Conservation (phyloP, 2,888 invertebrate genomes). For the Drepanosiphum platanoidis region DNA sequence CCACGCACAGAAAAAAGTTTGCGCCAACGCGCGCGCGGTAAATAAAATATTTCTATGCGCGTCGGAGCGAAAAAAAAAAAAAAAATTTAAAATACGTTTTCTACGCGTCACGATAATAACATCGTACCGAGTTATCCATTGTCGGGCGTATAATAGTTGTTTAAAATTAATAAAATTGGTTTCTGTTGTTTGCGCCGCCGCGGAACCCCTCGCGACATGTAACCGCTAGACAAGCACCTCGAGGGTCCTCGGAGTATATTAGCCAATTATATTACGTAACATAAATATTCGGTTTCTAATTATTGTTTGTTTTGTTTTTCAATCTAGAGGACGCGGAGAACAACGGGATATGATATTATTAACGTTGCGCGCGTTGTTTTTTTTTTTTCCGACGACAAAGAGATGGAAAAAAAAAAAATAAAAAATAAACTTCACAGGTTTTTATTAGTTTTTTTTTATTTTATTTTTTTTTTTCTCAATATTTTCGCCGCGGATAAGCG, state of each 20-base stretch:
- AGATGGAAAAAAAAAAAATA: no score
- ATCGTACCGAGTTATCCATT: not conserved
- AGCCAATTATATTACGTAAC: constrained; percentile 41
- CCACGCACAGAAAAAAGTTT: no score
- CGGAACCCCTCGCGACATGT: not conserved
- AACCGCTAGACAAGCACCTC: constrained; percentile 25
- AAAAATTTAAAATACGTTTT: no score
- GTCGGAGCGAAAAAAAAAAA: no score
- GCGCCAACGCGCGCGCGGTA: no score
- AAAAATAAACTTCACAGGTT: not conserved
- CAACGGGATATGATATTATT: constrained; percentile 17
- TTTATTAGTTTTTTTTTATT: not conserved
- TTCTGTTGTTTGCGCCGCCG: not conserved
- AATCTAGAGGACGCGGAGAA: constrained; percentile 15
- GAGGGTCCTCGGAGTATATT: constrained; percentile 21
- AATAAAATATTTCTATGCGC: no score
- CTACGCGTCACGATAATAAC: not conserved
- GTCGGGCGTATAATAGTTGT: not conserved
- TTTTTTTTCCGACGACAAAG: not conserved
- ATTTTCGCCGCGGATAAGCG: constrained; percentile 24
- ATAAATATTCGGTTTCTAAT: constrained; percentile 21
- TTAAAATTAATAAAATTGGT: not conserved
- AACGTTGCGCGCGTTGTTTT: constrained; percentile 25
- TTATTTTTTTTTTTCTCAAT: not conserved
- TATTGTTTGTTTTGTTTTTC: not conserved